Percentiles rank a stretch among this genome's conserved stretches.
phyloP scores from a whole-genome alignment of 2,888 invertebrate species.

The Aphidius colemani region DNA sequence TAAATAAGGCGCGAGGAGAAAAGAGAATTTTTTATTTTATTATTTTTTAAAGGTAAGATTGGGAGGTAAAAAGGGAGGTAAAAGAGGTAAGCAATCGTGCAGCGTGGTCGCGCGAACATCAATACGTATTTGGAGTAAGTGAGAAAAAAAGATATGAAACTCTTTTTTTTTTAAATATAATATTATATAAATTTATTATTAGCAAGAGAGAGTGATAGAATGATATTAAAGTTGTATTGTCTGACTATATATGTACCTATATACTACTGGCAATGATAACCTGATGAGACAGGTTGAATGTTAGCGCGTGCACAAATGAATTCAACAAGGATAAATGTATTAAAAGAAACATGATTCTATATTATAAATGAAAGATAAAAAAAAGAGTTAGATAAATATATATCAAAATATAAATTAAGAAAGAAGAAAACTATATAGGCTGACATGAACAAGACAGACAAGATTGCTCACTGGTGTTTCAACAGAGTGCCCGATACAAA shows the following conservation, averaged over 20 bases:
- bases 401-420: no score
- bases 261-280: neutral
- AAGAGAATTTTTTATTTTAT: constrained; percentile 1
- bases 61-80: constrained; percentile 26
- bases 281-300: constrained; percentile 18
- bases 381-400: no score
- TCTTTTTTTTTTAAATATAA: no score
- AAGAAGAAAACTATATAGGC: constrained; percentile 21
- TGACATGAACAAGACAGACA: constrained; percentile 48
- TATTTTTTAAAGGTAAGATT: constrained; percentile 5
- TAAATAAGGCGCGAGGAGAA: constrained; percentile 21
- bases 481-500: constrained; percentile 46
- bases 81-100: constrained; percentile 18
- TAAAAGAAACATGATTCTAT: no score
- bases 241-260: constrained; percentile 28
- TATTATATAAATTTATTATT: no score
- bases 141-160: constrained; percentile 28
- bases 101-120: constrained; percentile 36
- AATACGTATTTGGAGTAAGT: constrained; percentile 43
- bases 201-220: no score
- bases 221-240: no score
- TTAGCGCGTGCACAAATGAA: constrained; percentile 21
- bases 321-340: constrained; percentile 1
- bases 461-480: constrained; percentile 56
- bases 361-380: neutral